Evolutionary conservation across 2,888 invertebrate species (phyloP), one percentile per base, ranked within the genome.

Genomic region (Opisthograptis luteolata): DNA sequence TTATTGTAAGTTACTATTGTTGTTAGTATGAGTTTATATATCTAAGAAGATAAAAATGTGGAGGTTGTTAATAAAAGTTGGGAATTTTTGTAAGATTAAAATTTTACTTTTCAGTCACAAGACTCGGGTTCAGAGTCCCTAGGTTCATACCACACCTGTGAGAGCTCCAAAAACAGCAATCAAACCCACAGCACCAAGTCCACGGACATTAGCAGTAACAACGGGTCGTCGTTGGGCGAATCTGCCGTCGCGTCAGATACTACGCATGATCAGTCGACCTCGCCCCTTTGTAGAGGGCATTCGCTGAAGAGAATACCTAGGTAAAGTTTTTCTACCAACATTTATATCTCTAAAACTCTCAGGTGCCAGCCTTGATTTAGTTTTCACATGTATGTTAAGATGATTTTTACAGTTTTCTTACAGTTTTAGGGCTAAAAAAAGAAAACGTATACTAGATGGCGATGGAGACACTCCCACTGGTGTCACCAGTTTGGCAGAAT

Each of bases 401-500:
- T n/a, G n/a, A n/a, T 19, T 17, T 30, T 34, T 9, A 46, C 34
- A 27, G 27, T 31, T 25, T 49, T n/a, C 13, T 55, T 57, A 19
- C 59, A 87, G 84, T 77, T 91, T 84, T 62, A 88, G 93, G 58
- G 92, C 92, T 8, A 91, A 93, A 67, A 93, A 93, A 68, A 88
- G 93, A 36, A 93, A 93, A 64, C 86, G 93, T 52, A 91, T 92
- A 71, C 65, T 93, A 34, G 91, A 90, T 22, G 85, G 83, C 19
- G 91, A 89, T 25, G 81, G 81, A 19, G 88, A 87, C 19, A 88
- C 86, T 3, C 87, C 90, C 0, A 87, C 88, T 1, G 86, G 88
- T 20, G 84, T 89, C 1, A 82, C 81, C 2, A 86, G 84, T 52
- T 70, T 89, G 7, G 64, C 71, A 1, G 87, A 87, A 37, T 84